Conservation (phyloP, 2,113 vertebrate genomes). For the Strix uralensis region DNA sequence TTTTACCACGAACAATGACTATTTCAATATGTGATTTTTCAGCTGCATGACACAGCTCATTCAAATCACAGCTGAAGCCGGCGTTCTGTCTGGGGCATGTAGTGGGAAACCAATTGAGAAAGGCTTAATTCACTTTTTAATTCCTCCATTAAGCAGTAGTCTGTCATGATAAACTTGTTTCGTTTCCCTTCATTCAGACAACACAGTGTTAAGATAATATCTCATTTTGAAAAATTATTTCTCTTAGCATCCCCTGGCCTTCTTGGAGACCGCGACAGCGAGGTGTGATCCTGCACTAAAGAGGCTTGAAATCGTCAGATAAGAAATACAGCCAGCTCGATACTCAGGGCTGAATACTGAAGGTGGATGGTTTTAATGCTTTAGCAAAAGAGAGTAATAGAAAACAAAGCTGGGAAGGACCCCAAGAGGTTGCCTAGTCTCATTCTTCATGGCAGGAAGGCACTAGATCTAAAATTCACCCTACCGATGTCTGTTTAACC, state of each 20-base stretch:
- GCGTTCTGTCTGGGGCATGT: background rate
- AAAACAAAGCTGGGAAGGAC: background rate
- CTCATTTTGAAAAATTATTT: background rate
- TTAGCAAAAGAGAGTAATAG: background rate
- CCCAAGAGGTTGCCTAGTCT: background rate
- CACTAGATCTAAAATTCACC: background rate
- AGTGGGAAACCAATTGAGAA: background rate
- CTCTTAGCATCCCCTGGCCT: background rate
- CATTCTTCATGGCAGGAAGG: background rate
- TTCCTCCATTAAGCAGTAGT: background rate
- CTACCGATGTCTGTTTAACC: accelerated
- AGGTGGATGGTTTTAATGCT: background rate
- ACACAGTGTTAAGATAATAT: background rate
- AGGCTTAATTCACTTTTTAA: background rate
- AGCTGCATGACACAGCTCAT: background rate
- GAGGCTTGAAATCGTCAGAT: slow-evolving; percentile 1
- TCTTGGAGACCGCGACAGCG: background rate
- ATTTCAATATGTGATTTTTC: background rate
- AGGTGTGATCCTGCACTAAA: background rate
- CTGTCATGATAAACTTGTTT: background rate
- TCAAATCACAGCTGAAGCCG: background rate
- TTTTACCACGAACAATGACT: background rate
- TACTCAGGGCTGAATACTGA: background rate
- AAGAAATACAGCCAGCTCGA: background rate
- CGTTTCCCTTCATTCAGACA: background rate